Conservation (phyloP, 2,797 vertebrate species). For the Neosalanx taihuensis region DNA sequence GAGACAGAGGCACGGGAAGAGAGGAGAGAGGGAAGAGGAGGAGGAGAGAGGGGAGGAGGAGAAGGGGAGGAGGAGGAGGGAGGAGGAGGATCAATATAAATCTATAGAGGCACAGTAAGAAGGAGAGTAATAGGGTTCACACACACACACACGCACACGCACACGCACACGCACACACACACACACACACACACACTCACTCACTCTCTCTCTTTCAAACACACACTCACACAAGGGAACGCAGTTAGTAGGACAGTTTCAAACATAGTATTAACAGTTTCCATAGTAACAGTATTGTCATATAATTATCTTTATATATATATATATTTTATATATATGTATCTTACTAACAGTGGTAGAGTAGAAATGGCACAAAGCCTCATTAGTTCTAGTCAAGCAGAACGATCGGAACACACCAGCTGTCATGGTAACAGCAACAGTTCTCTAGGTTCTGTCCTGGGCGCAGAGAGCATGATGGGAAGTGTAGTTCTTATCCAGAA, state of each 20-base stretch:
- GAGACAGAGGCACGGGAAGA: neutral
- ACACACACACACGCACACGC: neutral
- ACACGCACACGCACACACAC: too few relatives aligned
- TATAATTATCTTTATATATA: too few relatives aligned
- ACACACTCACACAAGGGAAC: neutral
- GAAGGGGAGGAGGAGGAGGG: conserved; percentile 11
- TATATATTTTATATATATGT: neutral
- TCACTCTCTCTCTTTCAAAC: too few relatives aligned
- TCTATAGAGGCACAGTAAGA: conserved; percentile 3
- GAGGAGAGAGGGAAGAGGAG: neutral
- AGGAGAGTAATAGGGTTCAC: conserved; percentile 1
- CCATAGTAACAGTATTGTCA: conserved; percentile 2
- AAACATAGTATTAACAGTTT: conserved; percentile 1
- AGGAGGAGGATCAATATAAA: neutral
- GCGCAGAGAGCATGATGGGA: neutral
- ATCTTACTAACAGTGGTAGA: neutral
- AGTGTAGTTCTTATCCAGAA: neutral
- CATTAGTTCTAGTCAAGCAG: neutral
- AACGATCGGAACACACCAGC: neutral
- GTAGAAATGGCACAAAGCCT: neutral
- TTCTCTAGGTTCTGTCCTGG: neutral
- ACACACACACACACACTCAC: too few relatives aligned
- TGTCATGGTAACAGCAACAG: conserved; percentile 2
- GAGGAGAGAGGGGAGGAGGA: neutral
- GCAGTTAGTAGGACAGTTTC: neutral